Base-by-base conservation (phyloP, 2,797 vertebrate genomes). In the Trichosurus vulpecula region DNA sequence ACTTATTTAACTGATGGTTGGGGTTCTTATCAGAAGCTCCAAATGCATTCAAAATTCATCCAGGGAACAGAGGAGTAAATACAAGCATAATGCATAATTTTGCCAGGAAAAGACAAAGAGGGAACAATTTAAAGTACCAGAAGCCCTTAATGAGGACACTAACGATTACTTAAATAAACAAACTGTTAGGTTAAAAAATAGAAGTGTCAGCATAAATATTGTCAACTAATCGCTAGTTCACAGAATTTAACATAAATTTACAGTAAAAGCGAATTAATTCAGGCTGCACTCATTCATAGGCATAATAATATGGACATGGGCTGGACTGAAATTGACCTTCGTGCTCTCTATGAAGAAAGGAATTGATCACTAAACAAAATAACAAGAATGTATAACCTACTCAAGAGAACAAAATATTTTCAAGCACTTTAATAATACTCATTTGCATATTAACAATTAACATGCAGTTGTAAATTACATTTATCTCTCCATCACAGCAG, bases 31-130 rank as follows among this genome's bases (percentile, higher is more conserved):
- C 89, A 92, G 55, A 91, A 57, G 92, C 31, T 94, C 90, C 94
- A 97, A 94, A 92, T 55, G 51, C 89, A 16, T 52, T 90, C 55
- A 14, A 94, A 94, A 94, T 89, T 93, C 95, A 94, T 51, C 91
- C 91, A 30, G 92, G 93, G 51, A 96, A 94, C 29, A 95, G 54
- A 95, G 90, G 90, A 97, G 89, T 94, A 95, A 95, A 57, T 31
- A 95, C 89, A 95, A 97, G 41, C 54, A 54, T 93, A 25, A 27
- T 35, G 14, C 52, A 90, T 90, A 56, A 87, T 53, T 74, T 96
- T 74, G 89, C 41, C 93, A 95, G 93, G 91, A 66, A n/a, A 91
- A 94, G 95, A 97, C 54, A 92, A 91, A 66, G 29, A 89, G 93
- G 94, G 97, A 55, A 92, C 61, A 55, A 25, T 91, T 90, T 94